These are phyloP conservation scores for Psammodynastes pulverulentus DNA, from an alignment of 2,113 vertebrate species.

Conservation along the genomic window DNA sequence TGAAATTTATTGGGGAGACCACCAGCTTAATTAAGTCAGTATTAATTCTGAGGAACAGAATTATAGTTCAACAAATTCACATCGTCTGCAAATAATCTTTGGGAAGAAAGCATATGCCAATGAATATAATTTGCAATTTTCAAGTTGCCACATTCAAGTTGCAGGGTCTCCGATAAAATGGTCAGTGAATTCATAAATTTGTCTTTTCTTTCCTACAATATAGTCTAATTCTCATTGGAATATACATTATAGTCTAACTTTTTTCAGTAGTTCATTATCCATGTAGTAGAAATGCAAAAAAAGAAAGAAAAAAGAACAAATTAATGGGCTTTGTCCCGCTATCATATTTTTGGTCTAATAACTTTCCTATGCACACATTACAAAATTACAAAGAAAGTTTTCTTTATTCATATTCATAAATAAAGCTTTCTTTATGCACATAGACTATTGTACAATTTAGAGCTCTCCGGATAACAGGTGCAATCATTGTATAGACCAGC, in stretches of 20 bases:
- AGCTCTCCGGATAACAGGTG: not conserved
- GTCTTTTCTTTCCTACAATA: not conserved
- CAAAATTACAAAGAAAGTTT: not conserved
- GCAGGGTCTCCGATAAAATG: constrained; percentile 4
- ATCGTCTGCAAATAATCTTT: not conserved
- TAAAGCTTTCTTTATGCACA: not conserved
- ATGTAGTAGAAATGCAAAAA: not conserved
- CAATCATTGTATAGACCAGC: not conserved
- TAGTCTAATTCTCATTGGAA: not conserved
- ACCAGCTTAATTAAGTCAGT: constrained; percentile 63
- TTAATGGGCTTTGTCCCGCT: not conserved
- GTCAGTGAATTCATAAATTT: not conserved
- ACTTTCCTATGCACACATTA: not conserved
- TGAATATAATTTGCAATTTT: not conserved
- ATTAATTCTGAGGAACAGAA: constrained; percentile 44
- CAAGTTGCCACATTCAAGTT: too few species aligned
- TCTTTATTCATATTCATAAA: not conserved
- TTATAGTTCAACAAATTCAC: constrained; percentile 57
- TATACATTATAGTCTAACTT: not conserved
- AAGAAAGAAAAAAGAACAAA: not conserved
- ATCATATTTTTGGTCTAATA: not conserved
- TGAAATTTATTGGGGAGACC: constrained; percentile 65
- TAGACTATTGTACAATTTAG: not conserved
- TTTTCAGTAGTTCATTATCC: not conserved
- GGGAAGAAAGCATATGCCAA: not conserved